Evolutionary conservation across 1,140 invertebrate species (phyloP), one percentile per base, ranked within the genome.

Genomic region (Drosophila erecta): DNA sequence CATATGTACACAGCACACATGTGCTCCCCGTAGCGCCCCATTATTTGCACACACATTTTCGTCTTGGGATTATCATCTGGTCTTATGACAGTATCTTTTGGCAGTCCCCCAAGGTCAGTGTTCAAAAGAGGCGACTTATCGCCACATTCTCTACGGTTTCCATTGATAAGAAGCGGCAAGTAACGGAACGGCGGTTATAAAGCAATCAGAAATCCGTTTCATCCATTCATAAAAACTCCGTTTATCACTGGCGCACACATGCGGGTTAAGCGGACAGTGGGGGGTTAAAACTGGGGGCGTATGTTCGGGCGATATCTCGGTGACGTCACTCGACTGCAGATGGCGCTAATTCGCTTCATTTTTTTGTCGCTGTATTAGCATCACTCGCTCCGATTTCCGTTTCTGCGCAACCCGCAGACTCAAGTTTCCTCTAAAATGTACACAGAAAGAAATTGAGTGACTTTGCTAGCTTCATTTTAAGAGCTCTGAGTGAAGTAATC

Each of bases 301-400:
- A 47, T 65, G 43, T 40, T 44, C 38, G 33, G 61, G 37, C 57
- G 51, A 64, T 81, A 56, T 60, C 41, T 41, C 46, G 54, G 57
- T 87, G 79, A 83, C 81, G 84, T 87, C 83, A 79, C 55, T 44
- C 33, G 57, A 77, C 43, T 85, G 81, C 83, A 87, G 83, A 79
- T 86, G 81, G 83, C 81, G 79, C 75, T 83, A 61, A 76, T 83
- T 53, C 49, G 12, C 55, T 37, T 58, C 47, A 17, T 17, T 64
- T 44, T 58, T 53, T 55, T 38, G 24, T 30, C 33, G 22, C 64
- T 43, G 22, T 64, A 64, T 40, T 17, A 50, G 20, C 51, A 41
- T 54, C 59, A 61, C 37, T 41, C 38, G 37, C 59, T 11, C 3
- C 24, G 27, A 30, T 65, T 84, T 83, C 79, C 79, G 69, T 61